Percentiles rank a stretch among this genome's conserved stretches.
These are phyloP conservation scores for Heteropelma amictum DNA, from an alignment of 2,888 invertebrate species.

Conservation along the genomic window DNA sequence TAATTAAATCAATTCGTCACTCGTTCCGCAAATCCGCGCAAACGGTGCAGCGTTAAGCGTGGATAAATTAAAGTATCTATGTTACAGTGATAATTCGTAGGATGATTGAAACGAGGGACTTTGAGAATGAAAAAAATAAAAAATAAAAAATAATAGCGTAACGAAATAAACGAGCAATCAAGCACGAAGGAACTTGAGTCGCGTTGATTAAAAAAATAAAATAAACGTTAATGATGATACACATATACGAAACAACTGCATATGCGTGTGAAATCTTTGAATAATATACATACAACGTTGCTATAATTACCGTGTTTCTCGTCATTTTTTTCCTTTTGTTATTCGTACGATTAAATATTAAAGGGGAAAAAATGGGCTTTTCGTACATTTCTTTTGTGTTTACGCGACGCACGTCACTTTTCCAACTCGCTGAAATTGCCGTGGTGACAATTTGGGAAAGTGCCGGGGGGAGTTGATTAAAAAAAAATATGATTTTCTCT, in stretches of 20 bases:
- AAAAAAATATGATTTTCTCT: background rate
- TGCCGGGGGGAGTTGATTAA: slow-evolving; percentile 35
- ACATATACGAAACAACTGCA: slow-evolving; percentile 70
- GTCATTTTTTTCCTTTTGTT: background rate
- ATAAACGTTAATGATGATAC: slow-evolving; percentile 60
- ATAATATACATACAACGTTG: slow-evolving; percentile 69
- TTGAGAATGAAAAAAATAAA: slow-evolving; percentile 26
- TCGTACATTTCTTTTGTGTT: slow-evolving; percentile 21
- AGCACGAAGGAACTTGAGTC: slow-evolving; percentile 66
- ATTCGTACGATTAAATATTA: background rate
- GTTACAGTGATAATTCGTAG: slow-evolving; percentile 42
- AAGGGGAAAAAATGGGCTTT: slow-evolving; percentile 44
- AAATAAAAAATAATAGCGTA: slow-evolving; percentile 1
- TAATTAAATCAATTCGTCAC: background rate
- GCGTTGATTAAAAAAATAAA: slow-evolving; percentile 67
- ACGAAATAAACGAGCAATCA: slow-evolving; percentile 10
- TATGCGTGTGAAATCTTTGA: slow-evolving; percentile 73
- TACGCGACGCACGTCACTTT: slow-evolving; percentile 59
- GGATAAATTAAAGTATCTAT: slow-evolving; percentile 35
- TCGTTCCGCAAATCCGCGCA: slow-evolving; percentile 37
- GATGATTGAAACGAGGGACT: too few species aligned
- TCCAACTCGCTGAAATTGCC: slow-evolving; percentile 64
- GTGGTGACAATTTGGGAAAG: slow-evolving; percentile 67
- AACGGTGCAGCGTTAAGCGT: slow-evolving; percentile 42
- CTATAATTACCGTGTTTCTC: slow-evolving; percentile 35